Base-by-base conservation (phyloP, 2,797 vertebrate species). In the Ispidina picta region DNA sequence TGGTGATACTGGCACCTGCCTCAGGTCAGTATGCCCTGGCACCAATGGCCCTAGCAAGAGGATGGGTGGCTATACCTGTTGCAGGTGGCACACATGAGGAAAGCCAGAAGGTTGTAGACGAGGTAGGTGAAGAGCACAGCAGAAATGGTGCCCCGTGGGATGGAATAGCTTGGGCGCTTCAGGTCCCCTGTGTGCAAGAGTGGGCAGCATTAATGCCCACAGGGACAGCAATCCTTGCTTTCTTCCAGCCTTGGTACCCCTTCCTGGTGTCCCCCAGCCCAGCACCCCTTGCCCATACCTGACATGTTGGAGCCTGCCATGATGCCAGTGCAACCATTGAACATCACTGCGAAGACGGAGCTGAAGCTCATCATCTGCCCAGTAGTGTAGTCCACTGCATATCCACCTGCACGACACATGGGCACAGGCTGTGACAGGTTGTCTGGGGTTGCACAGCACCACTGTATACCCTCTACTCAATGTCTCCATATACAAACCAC, bases 291-390 rank as follows among this genome's bases (percentile, higher is more conserved):
- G 79, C 35, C 95, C 44, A 0, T 94, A 99, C 98, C 99, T 62
- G 98, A 99, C 98, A 99, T 99, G 95, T 99, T 99, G 52, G 98
- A 98, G 49, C 99, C 98, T 1, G 99, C 98, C 99, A 99, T 99
- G 97, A 99, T 99, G 76, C 99, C 99, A 0, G 99, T 99, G 96
- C 99, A 99, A 86, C 99, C 98, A 0, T 99, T 99, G 93, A 99
- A 99, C 98, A 99, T 99, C 41, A 99, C 98, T 0, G 98, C 98
- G 0, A 99, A 99, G 22, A 99, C 99, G 0, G 98, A 98, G 92
- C 98, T 98, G 83, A 99, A 99, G 64, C 96, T 98, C 98, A 99
- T 99, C 95, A 97, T 95, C 29, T 70, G 98, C 26, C 96, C 96
- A 0, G 99, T 99, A 22, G 98, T 99, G 97, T 99, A 99, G 95